A percentile compares a stretch with the other conserved stretches of the same genome.
Evolutionary conservation across 2,888 invertebrate genomes (phyloP).

Genomic region (Meghimatium bilineatum): DNA sequence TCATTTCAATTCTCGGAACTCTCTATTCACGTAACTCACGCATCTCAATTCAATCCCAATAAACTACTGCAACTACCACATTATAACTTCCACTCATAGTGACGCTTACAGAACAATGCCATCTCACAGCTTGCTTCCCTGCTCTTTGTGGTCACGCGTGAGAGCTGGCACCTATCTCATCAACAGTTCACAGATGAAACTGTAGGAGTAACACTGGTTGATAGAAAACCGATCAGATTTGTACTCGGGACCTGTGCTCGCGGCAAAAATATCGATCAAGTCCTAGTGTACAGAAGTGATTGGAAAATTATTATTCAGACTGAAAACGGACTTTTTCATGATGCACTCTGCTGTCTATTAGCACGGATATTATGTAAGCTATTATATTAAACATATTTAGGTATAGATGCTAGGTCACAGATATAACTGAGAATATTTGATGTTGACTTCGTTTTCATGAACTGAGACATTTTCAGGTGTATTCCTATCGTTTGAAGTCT

Average conservation of each 20-base stretch:
- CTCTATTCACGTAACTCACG: too few species aligned
- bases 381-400: not conserved
- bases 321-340: not conserved
- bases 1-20: too few species aligned
- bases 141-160: not conserved
- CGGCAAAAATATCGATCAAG: slow-evolving; percentile 10
- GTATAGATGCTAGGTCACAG: too few species aligned
- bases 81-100: too few species aligned
- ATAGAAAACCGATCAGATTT: slow-evolving; percentile 28
- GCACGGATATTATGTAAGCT: not conserved
- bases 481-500: too few species aligned
- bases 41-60: too few species aligned
- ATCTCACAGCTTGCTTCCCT: not conserved
- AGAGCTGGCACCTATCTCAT: not conserved
- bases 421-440: too few species aligned
- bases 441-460: too few species aligned
- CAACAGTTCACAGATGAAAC: not conserved
- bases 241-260: slow-evolving; percentile 17
- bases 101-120: not conserved
- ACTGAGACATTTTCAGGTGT: too few species aligned
- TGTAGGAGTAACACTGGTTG: not conserved
- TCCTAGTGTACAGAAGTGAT: slow-evolving; percentile 1
- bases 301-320: not conserved
- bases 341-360: not conserved
- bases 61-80: too few species aligned